Percentiles rank a stretch among this genome's conserved stretches.
phyloP scores from a whole-genome alignment of 2,888 invertebrate species.

The Cordylochernes scorpioides region DNA sequence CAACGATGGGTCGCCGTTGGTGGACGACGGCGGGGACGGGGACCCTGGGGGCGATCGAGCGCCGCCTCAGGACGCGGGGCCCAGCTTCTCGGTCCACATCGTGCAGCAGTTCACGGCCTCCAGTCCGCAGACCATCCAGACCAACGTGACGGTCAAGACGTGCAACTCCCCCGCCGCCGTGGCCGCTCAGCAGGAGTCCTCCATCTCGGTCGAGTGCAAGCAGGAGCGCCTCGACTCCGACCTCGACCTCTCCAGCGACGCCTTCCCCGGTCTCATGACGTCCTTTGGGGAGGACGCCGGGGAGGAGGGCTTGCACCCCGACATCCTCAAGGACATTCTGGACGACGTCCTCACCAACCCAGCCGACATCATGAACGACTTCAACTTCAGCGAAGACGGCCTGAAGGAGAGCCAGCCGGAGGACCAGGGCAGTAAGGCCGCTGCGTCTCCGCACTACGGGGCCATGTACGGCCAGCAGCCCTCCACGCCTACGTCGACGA shows the following conservation, averaged over 20 bases:
- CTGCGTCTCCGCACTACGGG: not conserved
- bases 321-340: conserved; percentile 56
- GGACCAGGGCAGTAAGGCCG: conserved; percentile 5
- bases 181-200: not conserved
- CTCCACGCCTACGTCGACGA: conserved; percentile 15
- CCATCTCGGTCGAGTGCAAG: conserved; percentile 32
- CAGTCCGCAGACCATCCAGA: conserved; percentile 49
- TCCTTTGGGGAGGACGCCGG: conserved; percentile 38
- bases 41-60: no score
- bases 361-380: conserved; percentile 52
- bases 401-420: conserved; percentile 13
- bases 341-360: conserved; percentile 52
- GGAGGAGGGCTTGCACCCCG: conserved; percentile 43
- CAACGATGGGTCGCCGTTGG: no score
- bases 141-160: conserved; percentile 61
- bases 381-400: conserved; percentile 29
- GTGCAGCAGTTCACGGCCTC: conserved; percentile 54
- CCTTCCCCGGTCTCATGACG: conserved; percentile 11
- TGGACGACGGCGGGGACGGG: no score
- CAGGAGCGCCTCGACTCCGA: no score
- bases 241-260: conserved; percentile 7
- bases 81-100: conserved; percentile 54
- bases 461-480: not conserved
- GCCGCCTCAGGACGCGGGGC: conserved; percentile 1
- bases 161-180: conserved; percentile 28